Conservation (phyloP, 2,888 invertebrate genomes). For the Torymus texanus region DNA sequence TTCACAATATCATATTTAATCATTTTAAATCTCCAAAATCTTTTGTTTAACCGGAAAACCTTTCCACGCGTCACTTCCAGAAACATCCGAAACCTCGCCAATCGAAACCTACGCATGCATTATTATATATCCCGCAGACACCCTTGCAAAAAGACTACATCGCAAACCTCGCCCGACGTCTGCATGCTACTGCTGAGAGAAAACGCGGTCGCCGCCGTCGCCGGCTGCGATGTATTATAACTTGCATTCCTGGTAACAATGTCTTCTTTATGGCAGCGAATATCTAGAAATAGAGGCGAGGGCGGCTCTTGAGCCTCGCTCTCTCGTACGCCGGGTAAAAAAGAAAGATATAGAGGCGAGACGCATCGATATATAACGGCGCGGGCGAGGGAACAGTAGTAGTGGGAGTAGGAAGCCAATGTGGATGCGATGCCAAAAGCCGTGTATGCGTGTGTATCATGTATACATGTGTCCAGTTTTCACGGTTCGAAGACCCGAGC, state of each 20-base stretch:
- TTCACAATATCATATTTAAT: too few relatives aligned
- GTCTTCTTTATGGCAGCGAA: slow-evolving; percentile 44
- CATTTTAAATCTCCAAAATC: too few relatives aligned
- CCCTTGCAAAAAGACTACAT: not conserved
- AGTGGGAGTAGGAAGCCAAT: slow-evolving; percentile 4
- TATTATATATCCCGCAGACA: too few relatives aligned
- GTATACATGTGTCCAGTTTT: slow-evolving; percentile 55
- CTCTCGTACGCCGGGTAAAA: too few relatives aligned
- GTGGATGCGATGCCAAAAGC: slow-evolving; percentile 5
- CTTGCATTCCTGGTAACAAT: slow-evolving; percentile 44
- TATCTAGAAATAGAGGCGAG: slow-evolving; percentile 47
- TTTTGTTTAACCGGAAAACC: too few relatives aligned
- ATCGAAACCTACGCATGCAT: too few relatives aligned
- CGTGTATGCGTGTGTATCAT: slow-evolving; percentile 4
- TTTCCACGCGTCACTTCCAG: too few relatives aligned
- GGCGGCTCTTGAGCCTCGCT: slow-evolving; percentile 3
- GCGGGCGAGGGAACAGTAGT: slow-evolving; percentile 25
- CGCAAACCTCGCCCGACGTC: not conserved
- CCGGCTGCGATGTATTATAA: slow-evolving; percentile 18
- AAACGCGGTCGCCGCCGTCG: not conserved
- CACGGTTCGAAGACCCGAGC: slow-evolving; percentile 62
- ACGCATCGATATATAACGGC: slow-evolving; percentile 47
- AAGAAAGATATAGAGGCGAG: slow-evolving; percentile 11
- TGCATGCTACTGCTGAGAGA: not conserved
- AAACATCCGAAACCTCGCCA: too few relatives aligned